Conservation (phyloP, 2,888 invertebrate species). For the Drosophila bunnanda region DNA sequence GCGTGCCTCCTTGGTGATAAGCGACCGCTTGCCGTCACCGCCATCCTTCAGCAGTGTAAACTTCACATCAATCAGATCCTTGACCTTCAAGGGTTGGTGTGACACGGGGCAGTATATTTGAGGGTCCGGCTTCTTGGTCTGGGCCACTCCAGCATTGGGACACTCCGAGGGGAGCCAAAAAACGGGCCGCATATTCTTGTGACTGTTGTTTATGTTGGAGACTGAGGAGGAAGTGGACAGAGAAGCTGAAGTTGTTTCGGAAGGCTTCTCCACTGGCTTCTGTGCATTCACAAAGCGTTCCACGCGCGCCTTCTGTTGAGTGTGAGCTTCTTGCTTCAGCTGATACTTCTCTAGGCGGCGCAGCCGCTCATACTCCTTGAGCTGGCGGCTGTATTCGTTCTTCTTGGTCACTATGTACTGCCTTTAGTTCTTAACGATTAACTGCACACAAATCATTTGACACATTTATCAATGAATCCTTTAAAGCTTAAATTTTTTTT, state of each 20-base stretch:
- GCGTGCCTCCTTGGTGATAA: conserved; percentile 94
- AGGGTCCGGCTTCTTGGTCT: conserved; percentile 88
- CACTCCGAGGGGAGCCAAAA: conserved; percentile 98
- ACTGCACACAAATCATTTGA: neutral
- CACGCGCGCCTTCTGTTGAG: conserved; percentile 88
- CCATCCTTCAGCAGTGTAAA: conserved; percentile 96
- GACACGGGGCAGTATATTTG: conserved; percentile 92
- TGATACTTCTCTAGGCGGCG: conserved; percentile 91
- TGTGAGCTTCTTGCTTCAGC: conserved; percentile 86
- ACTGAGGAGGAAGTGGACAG: conserved; percentile 85
- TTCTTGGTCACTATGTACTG: conserved; percentile 98
- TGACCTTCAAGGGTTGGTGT: conserved; percentile 93
- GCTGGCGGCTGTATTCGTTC: conserved; percentile 93
- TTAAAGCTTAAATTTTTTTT: neutral
- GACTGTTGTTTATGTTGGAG: conserved; percentile 92
- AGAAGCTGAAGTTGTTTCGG: conserved; percentile 42
- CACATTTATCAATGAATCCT: neutral
- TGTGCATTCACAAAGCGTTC: conserved; percentile 93
- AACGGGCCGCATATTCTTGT: conserved; percentile 93
- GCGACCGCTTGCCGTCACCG: conserved; percentile 91
- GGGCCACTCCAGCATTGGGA: conserved; percentile 91
- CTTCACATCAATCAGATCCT: conserved; percentile 96
- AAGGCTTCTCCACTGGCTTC: conserved; percentile 84
- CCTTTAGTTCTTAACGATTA: too few relatives aligned
- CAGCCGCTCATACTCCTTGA: conserved; percentile 96